These are phyloP conservation scores for Pelecanoides urinatrix DNA, from an alignment of 2,113 vertebrate species.

Conservation along the genomic window DNA sequence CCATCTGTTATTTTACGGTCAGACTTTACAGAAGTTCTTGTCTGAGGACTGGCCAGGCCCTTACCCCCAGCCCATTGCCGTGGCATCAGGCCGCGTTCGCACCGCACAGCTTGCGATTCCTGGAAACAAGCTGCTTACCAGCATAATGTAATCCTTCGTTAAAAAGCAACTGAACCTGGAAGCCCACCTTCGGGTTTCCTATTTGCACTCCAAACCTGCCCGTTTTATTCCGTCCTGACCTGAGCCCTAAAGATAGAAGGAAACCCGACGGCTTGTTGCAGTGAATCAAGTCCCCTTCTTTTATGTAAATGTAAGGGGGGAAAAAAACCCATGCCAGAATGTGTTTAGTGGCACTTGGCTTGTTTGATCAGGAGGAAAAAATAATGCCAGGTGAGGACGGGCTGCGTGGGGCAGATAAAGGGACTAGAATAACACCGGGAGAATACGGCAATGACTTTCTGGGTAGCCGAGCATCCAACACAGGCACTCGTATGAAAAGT, in stretches of 20 bases:
- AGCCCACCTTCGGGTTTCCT: neutral
- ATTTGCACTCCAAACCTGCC: neutral
- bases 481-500: slow-evolving; percentile 83
- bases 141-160: neutral
- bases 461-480: slow-evolving; percentile 88
- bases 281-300: slow-evolving; percentile 1
- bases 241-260: neutral
- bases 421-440: slow-evolving; percentile 78
- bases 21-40: neutral
- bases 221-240: neutral
- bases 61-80: neutral
- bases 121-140: neutral
- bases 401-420: slow-evolving; percentile 92
- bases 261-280: neutral
- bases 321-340: neutral
- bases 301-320: neutral
- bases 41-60: neutral
- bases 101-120: neutral
- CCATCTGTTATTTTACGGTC: neutral
- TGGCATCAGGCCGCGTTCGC: fast-evolving
- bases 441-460: slow-evolving; percentile 74
- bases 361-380: slow-evolving; percentile 84
- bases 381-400: slow-evolving; percentile 79
- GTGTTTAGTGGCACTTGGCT: slow-evolving; percentile 85
- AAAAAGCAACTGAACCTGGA: neutral